Evolutionary conservation across 2,113 vertebrate genomes (phyloP), one percentile per base, ranked within the genome.

Genomic region (Phainopepla nitens): DNA sequence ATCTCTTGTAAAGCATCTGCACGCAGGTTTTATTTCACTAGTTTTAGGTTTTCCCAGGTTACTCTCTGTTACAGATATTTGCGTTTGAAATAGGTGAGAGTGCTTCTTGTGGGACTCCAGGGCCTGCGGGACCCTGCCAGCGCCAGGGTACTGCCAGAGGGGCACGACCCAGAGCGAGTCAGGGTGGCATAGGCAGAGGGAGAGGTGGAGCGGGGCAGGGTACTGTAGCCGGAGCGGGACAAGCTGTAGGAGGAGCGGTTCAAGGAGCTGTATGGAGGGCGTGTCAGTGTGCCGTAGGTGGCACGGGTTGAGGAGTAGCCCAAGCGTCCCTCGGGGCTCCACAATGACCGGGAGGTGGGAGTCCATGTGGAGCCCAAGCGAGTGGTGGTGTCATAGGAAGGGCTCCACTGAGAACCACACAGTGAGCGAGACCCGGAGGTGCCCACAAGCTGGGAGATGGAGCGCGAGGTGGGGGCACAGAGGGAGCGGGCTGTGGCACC

Each of bases 81-180:
- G 27, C 92, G 88, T 79, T 54, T 96, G 73, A 89, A 94, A 61
- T 96, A 96, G 45, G 14, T 76, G 66, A 93, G 73, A 29, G 36
- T 72, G 80, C 27, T 86, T n/a, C 93, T 95, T 5, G 61, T 39
- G 4, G 96, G 62, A 61, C 65, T 97, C 95, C 95, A 97, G 23
- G 92, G 27, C 0, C 35, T 71, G 28, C 85, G 94, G 76, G 96
- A 91, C 12, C 80, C 92, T 1, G 73, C 20, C 3, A 62, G 69
- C 11, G 90, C 1, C 70, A 94, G 53, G 35, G 45, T 51, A 18
- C 88, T 95, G 57, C 89, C 36, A 2, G 90, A 51, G 24, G 94
- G 77, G 27, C 49, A 82, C 0, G 61, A 90, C 4, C 31, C 49
- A 0, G 93, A 92, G 57, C 92, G 94, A 10, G 92, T 70, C 28